A percentile compares a stretch with the other conserved stretches of the same genome.
Evolutionary conservation across 2,113 vertebrate species (phyloP).

Genomic region (Urocynchramus pylzowi): DNA sequence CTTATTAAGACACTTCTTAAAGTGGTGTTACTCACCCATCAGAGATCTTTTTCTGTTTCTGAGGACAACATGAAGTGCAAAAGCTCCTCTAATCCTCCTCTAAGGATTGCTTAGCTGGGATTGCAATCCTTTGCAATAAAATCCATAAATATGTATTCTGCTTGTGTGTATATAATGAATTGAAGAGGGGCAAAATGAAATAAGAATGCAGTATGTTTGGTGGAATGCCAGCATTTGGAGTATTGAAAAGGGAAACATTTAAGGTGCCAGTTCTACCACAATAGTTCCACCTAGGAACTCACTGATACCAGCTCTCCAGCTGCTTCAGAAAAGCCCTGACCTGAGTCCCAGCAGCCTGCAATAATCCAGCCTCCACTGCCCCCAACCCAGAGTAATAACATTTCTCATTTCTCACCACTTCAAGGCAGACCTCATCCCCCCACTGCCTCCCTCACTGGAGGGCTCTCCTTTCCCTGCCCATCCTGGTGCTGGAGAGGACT

Average conservation of each 20-base stretch:
- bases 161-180: not conserved
- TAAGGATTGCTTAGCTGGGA: not conserved
- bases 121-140: not conserved
- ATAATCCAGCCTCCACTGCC: not conserved
- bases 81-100: not conserved
- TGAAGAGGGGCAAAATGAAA: not conserved
- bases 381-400: not conserved
- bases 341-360: not conserved
- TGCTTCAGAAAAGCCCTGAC: not conserved
- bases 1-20: not conserved
- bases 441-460: not conserved
- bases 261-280: not conserved
- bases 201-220: not conserved
- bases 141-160: not conserved
- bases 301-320: not conserved
- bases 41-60: not conserved
- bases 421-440: rapidly evolving
- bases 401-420: not conserved
- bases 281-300: not conserved
- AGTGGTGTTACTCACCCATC: not conserved
- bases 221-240: rapidly evolving
- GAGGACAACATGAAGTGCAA: not conserved
- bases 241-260: not conserved
- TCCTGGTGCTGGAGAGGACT: not conserved
- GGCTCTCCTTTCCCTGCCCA: not conserved